Conservation (phyloP, 2,113 vertebrate species). For the Terrapene triunguis region DNA sequence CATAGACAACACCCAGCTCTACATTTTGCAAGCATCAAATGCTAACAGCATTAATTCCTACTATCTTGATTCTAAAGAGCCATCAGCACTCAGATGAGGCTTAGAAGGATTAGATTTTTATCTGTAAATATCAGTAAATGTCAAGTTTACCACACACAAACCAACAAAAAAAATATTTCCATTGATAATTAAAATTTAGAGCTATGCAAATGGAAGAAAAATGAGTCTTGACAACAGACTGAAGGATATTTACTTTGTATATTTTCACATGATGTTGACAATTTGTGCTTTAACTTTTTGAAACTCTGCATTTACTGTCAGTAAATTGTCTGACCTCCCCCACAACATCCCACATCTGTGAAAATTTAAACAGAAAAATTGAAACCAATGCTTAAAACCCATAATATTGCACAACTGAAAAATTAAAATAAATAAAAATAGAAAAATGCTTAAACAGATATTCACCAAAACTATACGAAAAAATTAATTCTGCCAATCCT, state of each 20-base stretch:
- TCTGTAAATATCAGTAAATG: too few relatives aligned
- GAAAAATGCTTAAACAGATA: not conserved
- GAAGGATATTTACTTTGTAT: not conserved
- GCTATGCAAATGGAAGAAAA: not conserved
- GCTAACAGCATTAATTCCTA: not conserved
- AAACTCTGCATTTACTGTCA: not conserved
- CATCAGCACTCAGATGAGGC: not conserved
- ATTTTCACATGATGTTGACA: not conserved
- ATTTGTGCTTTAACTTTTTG: not conserved
- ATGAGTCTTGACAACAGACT: not conserved
- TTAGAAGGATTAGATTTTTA: not conserved
- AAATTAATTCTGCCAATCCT: not conserved
- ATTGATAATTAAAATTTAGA: not conserved
- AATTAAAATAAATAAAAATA: not conserved
- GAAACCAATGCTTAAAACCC: not conserved
- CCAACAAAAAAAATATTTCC: not conserved
- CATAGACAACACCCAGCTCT: too few relatives aligned
- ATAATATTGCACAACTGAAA: not conserved
- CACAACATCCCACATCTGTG: not conserved
- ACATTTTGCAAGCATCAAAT: not conserved
- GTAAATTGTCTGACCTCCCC: not conserved
- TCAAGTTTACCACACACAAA: not conserved
- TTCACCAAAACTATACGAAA: too few relatives aligned
- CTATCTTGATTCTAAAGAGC: not conserved
- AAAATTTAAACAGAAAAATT: not conserved